A percentile compares a stretch with the other conserved stretches of the same genome.
These are phyloP conservation scores for Noctua janthina DNA, from an alignment of 2,888 invertebrate genomes.

Conservation along the genomic window DNA sequence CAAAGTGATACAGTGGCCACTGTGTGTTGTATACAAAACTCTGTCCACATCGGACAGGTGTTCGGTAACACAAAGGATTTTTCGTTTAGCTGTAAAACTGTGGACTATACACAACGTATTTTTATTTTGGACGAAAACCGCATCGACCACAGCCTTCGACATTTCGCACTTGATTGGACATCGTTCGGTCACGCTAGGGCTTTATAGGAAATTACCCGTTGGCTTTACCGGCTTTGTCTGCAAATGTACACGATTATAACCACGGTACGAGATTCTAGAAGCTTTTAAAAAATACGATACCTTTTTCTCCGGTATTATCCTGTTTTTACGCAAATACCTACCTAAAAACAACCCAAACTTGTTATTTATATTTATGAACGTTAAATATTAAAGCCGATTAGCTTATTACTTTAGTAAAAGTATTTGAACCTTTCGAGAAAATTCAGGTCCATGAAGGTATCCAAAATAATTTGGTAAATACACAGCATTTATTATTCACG, in stretches of 20 bases:
- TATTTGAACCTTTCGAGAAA: slow-evolving; percentile 4
- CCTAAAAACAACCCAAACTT: slow-evolving; percentile 4
- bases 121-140: slow-evolving; percentile 64
- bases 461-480: slow-evolving; percentile 39
- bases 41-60: not conserved
- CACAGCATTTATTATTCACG: slow-evolving; percentile 41
- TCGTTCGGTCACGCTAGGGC: slow-evolving; percentile 59
- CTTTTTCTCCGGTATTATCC: not conserved
- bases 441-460: not conserved
- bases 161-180: slow-evolving; percentile 73
- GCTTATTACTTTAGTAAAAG: not conserved
- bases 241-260: slow-evolving; percentile 32
- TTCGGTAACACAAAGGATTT: slow-evolving; percentile 15
- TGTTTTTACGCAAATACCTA: slow-evolving; percentile 18
- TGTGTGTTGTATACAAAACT: not conserved
- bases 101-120: not conserved
- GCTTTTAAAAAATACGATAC: slow-evolving; percentile 15
- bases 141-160: slow-evolving; percentile 75
- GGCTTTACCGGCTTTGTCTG: slow-evolving; percentile 48
- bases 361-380: slow-evolving; percentile 12
- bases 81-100: slow-evolving; percentile 22
- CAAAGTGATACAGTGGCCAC: not conserved
- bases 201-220: slow-evolving; percentile 64
- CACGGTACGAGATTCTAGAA: slow-evolving; percentile 18
- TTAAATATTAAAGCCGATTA: slow-evolving; percentile 23